phyloP scores from a whole-genome alignment of 2,888 invertebrate species.

The Lymantria monacha region DNA sequence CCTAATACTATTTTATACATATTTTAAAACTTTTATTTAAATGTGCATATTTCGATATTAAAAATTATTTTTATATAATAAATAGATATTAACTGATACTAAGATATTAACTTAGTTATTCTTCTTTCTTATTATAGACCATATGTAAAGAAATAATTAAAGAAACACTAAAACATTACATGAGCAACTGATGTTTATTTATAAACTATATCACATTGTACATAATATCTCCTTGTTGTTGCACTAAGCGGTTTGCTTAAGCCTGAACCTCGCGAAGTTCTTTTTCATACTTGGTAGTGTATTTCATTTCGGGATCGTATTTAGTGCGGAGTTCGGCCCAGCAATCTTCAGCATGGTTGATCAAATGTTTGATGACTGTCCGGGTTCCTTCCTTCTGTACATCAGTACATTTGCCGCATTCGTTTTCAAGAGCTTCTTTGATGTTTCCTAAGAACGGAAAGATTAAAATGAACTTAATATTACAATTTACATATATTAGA shows the following conservation, averaged over 20 bases:
- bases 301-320: conserved; percentile 56
- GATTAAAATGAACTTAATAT: neutral
- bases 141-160: no score
- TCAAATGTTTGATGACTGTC: conserved; percentile 40
- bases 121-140: no score
- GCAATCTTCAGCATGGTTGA: conserved; percentile 46
- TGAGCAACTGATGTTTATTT: neutral
- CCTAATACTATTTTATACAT: no score
- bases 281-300: conserved; percentile 48
- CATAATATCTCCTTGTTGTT: neutral
- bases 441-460: conserved; percentile 42
- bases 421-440: conserved; percentile 45
- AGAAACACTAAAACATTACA: neutral
- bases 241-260: neutral
- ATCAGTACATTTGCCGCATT: conserved; percentile 44
- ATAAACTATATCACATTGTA: conserved; percentile 1
- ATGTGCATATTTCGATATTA: no score
- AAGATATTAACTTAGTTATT: no score
- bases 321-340: conserved; percentile 55
- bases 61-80: no score
- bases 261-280: conserved; percentile 38
- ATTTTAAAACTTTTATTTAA: no score
- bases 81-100: no score
- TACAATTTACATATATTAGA: neutral
- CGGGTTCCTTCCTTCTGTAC: conserved; percentile 37